phyloP scores from a whole-genome alignment of 2,888 invertebrate species.

The Papilio protenor region DNA sequence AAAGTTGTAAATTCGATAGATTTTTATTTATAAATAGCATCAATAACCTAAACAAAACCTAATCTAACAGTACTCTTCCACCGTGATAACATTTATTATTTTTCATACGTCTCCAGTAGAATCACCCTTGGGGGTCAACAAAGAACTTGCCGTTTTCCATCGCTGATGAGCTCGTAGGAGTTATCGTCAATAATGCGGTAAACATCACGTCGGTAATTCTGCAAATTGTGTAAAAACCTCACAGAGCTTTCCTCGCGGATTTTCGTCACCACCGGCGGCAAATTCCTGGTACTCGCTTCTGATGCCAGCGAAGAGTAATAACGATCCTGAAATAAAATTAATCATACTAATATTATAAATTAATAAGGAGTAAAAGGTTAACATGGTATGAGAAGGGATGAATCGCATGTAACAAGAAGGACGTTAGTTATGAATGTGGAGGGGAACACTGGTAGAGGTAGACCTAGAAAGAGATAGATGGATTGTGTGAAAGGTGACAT shows the following conservation, averaged over 20 bases:
- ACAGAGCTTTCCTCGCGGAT: conserved; percentile 87
- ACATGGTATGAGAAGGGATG: no score
- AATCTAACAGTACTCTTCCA: not conserved
- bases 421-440: no score
- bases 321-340: conserved; percentile 78
- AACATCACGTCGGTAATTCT: conserved; percentile 86
- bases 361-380: no score
- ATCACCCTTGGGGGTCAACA: conserved; percentile 64
- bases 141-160: conserved; percentile 74
- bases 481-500: no score
- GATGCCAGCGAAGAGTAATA: conserved; percentile 89
- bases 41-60: not conserved
- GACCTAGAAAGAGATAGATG: no score
- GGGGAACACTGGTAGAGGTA: no score
- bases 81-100: not conserved
- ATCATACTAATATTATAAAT: no score
- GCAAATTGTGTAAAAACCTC: conserved; percentile 86
- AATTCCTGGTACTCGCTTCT: conserved; percentile 84
- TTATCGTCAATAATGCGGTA: conserved; percentile 88
- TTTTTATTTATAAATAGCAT: not conserved
- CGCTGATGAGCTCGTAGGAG: conserved; percentile 81
- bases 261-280: conserved; percentile 88
- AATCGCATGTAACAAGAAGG: no score
- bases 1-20: no score
- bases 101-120: not conserved